phyloP scores from a whole-genome alignment of 2,113 vertebrate genomes.

The Dipodomys stephensi region DNA sequence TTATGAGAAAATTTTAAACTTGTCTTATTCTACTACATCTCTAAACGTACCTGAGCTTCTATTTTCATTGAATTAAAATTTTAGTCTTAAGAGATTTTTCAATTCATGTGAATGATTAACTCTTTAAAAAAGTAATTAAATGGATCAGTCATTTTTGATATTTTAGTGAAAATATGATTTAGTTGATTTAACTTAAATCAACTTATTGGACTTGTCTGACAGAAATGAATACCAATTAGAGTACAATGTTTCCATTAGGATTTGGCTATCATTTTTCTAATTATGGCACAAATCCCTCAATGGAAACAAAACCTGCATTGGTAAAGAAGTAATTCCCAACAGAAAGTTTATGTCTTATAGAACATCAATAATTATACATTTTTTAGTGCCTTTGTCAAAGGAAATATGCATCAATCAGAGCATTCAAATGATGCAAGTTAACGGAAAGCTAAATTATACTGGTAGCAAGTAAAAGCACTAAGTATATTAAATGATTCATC shows the following conservation, averaged over 20 bases:
- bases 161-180: constrained; percentile 65
- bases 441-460: constrained; percentile 20
- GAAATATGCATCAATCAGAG: constrained; percentile 7
- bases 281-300: constrained; percentile 80
- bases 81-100: background rate
- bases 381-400: constrained; percentile 73
- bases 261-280: constrained; percentile 84
- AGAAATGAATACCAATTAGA: constrained; percentile 84
- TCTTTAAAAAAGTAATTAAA: constrained; percentile 25
- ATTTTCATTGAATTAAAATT: background rate
- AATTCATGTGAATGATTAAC: background rate
- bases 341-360: constrained; percentile 76
- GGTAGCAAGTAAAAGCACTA: constrained; percentile 27
- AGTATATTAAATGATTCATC: constrained; percentile 7
- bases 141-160: constrained; percentile 54
- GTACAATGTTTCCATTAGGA: constrained; percentile 71
- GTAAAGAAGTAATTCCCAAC: constrained; percentile 78
- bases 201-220: constrained; percentile 68
- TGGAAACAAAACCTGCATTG: constrained; percentile 77
- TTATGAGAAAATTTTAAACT: constrained; percentile 11
- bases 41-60: background rate
- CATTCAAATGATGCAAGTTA: constrained; percentile 27
- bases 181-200: constrained; percentile 29
- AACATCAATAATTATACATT: constrained; percentile 77
- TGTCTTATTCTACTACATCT: background rate